Conservation (phyloP, 2,797 vertebrate genomes). For the Myioborus melanocephalus region DNA sequence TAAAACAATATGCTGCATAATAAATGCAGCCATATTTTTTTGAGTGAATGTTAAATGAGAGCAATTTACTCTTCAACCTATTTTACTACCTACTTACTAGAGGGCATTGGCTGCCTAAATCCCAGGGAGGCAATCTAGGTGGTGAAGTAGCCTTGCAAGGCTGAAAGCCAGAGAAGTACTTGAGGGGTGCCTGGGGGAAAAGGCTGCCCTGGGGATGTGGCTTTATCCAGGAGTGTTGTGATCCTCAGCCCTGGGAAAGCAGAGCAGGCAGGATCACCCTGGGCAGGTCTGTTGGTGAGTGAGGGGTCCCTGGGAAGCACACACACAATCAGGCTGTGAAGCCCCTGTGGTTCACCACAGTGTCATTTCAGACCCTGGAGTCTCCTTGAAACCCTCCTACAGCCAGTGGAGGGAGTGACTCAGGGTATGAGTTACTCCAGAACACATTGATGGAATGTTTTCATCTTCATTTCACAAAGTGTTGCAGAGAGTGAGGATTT, state of each 20-base stretch:
- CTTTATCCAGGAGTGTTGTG: background rate
- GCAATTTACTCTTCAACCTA: constrained; percentile 56
- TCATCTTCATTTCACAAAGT: background rate
- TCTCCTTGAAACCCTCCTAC: background rate
- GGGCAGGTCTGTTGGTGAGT: background rate
- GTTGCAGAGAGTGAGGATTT: background rate
- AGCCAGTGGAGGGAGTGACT: background rate
- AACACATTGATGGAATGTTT: background rate
- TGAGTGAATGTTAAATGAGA: constrained; percentile 58
- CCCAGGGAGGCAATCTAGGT: background rate
- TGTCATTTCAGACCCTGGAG: background rate
- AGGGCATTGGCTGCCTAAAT: constrained; percentile 34
- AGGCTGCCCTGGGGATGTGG: background rate
- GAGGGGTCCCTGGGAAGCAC: background rate
- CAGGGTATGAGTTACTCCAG: background rate
- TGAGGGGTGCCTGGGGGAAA: background rate
- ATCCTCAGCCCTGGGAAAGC: background rate
- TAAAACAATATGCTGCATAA: constrained; percentile 63
- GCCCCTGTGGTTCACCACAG: background rate
- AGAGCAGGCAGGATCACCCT: background rate
- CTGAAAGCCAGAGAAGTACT: background rate
- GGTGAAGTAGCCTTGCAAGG: background rate
- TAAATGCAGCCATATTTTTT: constrained; percentile 58
- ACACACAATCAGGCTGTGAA: background rate
- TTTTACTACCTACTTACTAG: constrained; percentile 48